Evolutionary conservation across 2,888 invertebrate species (phyloP), one percentile per base, ranked within the genome.

Genomic region (Xiphydria camelus): DNA sequence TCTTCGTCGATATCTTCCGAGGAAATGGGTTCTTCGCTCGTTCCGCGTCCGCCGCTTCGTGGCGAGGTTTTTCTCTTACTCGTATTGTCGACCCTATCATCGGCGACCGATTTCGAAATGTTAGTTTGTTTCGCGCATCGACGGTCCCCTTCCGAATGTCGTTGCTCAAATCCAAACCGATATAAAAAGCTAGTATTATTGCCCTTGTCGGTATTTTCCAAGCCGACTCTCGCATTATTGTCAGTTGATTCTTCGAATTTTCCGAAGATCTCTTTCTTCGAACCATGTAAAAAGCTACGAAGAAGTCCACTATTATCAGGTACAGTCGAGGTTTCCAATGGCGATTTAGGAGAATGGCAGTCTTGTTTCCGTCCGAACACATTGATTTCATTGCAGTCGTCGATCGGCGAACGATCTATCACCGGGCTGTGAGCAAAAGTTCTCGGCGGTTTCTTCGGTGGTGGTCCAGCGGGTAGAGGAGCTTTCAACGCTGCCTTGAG

Each of bases 371-470:
- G 29, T 37, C 36, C 31, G 17, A 42, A 23, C 3, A 20, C 34
- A 31, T 26, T 21, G 6, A 12, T 33, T 34, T 46, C 46, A 36
- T 47, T 38, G 38, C 45, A 22, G 21, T 45, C 34, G 22, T 45
- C 26, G 6, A 45, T 25, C 4, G 29, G 23, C 23, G 37, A 47
- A 17, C 34, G 37, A 39, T 44, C 37, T 7, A n/a, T n/a, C 23
- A 23, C 53, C 7, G 66, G 54, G 31, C 62, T 62, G 56, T 79
- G 77, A 23, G 77, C 76, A 59, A 87, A 85, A 1, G 81, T 82
- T 51, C 89, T 73, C 0, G 89, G 89, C 1, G 89, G 89, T 66
- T 89, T 89, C 60, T 84, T 84, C 0, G 89, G 89, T 0, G 89
- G 87, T 4, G 88, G 87, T 0, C 87, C 88, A 3, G 73, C 50